These are phyloP conservation scores for Xanthia togata DNA, from an alignment of 2,888 invertebrate genomes.

Conservation along the genomic window DNA sequence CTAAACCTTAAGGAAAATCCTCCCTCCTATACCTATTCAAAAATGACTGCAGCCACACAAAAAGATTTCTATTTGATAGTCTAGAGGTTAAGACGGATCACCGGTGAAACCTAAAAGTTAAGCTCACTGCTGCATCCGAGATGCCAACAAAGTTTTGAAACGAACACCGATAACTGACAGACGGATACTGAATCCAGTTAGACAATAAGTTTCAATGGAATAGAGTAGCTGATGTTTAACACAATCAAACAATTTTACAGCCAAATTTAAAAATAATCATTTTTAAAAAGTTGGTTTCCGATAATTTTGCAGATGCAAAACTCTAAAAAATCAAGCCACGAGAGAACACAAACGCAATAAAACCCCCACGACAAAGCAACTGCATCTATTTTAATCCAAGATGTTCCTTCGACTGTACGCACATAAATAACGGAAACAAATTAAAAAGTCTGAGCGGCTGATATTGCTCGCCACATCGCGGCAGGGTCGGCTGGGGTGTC, in stretches of 20 bases:
- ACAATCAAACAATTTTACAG: neutral
- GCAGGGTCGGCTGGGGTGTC: constrained; percentile 44
- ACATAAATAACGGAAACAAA: constrained; percentile 84
- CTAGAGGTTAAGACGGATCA: neutral
- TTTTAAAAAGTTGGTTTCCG: too few species aligned
- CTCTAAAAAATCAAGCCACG: neutral
- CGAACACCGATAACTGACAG: neutral
- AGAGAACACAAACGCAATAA: neutral
- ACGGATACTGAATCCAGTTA: constrained; percentile 3
- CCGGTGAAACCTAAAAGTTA: neutral
- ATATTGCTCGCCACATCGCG: constrained; percentile 66
- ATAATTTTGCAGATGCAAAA: too few species aligned
- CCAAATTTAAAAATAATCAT: too few species aligned
- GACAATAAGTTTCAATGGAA: neutral
- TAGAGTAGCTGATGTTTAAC: neutral
- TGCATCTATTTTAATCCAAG: constrained; percentile 64
- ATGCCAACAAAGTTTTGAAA: constrained; percentile 11
- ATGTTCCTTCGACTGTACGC: constrained; percentile 58
- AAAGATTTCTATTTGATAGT: too few species aligned
- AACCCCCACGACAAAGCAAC: constrained; percentile 23
- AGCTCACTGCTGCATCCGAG: neutral
- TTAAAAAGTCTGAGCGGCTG: constrained; percentile 77
- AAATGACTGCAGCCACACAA: neutral
- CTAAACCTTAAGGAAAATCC: neutral
- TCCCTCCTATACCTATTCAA: too few species aligned